Percentiles rank a stretch among this genome's conserved stretches.
Evolutionary conservation across 1,140 invertebrate genomes (phyloP).

Genomic region (Drosophila nikananu): DNA sequence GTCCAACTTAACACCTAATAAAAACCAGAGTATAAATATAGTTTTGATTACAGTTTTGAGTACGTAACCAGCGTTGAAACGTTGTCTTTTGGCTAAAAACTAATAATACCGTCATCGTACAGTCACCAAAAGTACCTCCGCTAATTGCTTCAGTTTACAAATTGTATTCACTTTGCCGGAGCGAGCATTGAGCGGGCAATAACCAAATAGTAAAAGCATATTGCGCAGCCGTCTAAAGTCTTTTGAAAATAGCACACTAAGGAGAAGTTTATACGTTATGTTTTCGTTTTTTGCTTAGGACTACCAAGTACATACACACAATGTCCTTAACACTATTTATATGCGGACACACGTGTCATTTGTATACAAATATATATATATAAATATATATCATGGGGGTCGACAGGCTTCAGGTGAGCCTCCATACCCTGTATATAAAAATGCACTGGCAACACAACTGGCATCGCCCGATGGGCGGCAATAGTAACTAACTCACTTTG

Average conservation of each 20-base stretch:
- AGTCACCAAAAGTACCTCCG: constrained; percentile 71
- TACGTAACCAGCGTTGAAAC: constrained; percentile 64
- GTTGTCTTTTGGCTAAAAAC: constrained; percentile 58
- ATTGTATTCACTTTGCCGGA: constrained; percentile 51
- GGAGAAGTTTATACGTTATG: constrained; percentile 52
- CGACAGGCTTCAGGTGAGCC: constrained; percentile 18
- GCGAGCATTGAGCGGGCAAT: constrained; percentile 54
- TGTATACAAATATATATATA: constrained; percentile 50
- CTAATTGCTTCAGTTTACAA: constrained; percentile 81
- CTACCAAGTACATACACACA: constrained; percentile 47
- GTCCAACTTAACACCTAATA: constrained; percentile 72
- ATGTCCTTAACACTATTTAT: constrained; percentile 32
- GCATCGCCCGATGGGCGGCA: constrained; percentile 32
- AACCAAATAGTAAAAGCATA: constrained; percentile 59
- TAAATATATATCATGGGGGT: constrained; percentile 43
- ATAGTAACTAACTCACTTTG: constrained; percentile 51
- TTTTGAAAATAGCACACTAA: constrained; percentile 75
- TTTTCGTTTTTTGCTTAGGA: constrained; percentile 25
- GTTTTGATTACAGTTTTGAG: constrained; percentile 69
- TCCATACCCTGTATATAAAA: constrained; percentile 59
- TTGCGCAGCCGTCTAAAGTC: constrained; percentile 75
- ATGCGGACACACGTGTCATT: constrained; percentile 41
- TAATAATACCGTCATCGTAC: constrained; percentile 76
- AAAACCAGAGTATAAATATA: constrained; percentile 78
- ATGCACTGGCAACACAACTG: constrained; percentile 50